These are phyloP conservation scores for Drosophila sulfurigaster DNA, from an alignment of 1,140 invertebrate species.

Conservation along the genomic window DNA sequence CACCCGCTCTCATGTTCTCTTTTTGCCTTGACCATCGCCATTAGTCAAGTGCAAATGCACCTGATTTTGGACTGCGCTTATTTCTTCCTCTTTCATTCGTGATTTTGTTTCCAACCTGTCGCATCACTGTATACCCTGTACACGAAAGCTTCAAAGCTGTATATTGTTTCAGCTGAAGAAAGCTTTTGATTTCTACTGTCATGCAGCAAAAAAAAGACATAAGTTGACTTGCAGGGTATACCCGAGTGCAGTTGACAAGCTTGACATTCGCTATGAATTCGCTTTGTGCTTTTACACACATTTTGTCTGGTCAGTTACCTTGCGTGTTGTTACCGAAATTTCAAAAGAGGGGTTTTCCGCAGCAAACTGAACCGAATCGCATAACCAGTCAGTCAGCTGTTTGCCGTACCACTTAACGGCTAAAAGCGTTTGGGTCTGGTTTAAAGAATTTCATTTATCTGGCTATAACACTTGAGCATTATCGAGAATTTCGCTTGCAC, in stretches of 20 bases:
- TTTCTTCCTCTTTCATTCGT: slow-evolving; percentile 21
- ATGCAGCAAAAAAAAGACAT: not conserved
- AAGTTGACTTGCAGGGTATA: not conserved
- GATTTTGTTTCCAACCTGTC: slow-evolving; percentile 37
- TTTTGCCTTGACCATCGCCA: slow-evolving; percentile 42
- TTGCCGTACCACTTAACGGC: slow-evolving; percentile 8
- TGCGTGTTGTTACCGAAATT: slow-evolving; percentile 32
- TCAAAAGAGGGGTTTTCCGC: slow-evolving; percentile 21
- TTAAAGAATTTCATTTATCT: slow-evolving; percentile 17
- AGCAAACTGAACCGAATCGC: slow-evolving; percentile 8
- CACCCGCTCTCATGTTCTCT: slow-evolving; percentile 9
- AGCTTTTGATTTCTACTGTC: not conserved
- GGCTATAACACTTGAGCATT: slow-evolving; percentile 18
- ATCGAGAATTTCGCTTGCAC: slow-evolving; percentile 15
- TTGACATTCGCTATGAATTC: slow-evolving; percentile 10
- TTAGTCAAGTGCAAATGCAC: slow-evolving; percentile 56
- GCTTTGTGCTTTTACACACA: slow-evolving; percentile 28
- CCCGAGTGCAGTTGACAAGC: not conserved
- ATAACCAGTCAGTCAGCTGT: slow-evolving; percentile 23
- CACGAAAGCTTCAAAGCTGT: not conserved
- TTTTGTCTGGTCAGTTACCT: slow-evolving; percentile 49
- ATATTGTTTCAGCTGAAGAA: not conserved
- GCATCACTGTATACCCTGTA: slow-evolving; percentile 30
- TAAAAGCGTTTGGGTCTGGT: not conserved
- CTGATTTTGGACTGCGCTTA: slow-evolving; percentile 35